phyloP scores from a whole-genome alignment of 2,797 vertebrate species.

The Melanotaenia boesemani region DNA sequence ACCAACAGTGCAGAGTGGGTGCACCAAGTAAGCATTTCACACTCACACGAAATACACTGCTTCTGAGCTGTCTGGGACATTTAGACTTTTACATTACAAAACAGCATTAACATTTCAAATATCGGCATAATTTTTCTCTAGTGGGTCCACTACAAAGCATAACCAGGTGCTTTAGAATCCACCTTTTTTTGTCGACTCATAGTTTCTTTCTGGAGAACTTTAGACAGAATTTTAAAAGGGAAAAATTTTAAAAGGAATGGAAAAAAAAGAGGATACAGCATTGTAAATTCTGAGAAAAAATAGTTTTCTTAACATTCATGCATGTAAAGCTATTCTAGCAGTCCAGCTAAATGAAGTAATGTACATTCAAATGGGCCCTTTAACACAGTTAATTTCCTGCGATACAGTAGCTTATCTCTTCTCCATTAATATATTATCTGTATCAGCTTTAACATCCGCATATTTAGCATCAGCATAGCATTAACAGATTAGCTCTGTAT shows the following conservation, averaged over 20 bases:
- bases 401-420: slow-evolving; percentile 26
- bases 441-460: slow-evolving; percentile 39
- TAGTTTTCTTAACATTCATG: not conserved
- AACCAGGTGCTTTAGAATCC: not conserved
- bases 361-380: not conserved
- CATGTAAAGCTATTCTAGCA: not conserved
- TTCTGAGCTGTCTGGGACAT: too few species aligned
- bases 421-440: slow-evolving; percentile 30
- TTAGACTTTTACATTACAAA: not conserved
- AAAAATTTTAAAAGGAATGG: not conserved
- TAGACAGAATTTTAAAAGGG: not conserved
- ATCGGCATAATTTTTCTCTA: too few species aligned
- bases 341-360: not conserved
- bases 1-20: too few species aligned
- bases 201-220: not conserved
- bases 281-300: not conserved
- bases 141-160: not conserved
- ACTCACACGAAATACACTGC: too few species aligned
- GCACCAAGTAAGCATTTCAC: too few species aligned
- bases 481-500: slow-evolving; percentile 25
- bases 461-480: slow-evolving; percentile 34
- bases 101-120: not conserved
- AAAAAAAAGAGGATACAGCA: not conserved
- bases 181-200: not conserved
- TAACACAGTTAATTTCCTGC: slow-evolving; percentile 8